A percentile compares a stretch with the other conserved stretches of the same genome.
These are phyloP conservation scores for Polietes domitor DNA, from an alignment of 2,888 invertebrate species.

Conservation along the genomic window DNA sequence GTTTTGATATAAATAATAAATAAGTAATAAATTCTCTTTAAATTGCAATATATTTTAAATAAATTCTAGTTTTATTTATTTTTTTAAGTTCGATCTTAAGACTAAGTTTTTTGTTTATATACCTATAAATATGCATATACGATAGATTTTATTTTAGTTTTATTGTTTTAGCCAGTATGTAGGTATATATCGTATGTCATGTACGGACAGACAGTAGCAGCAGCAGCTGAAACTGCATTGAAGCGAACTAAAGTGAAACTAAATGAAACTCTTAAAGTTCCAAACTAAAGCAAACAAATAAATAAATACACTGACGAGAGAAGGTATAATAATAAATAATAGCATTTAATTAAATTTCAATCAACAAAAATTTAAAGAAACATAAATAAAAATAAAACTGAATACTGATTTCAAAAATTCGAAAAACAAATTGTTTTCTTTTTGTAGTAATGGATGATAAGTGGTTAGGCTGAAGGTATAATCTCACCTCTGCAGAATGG, in stretches of 20 bases:
- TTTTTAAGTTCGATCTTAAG: not conserved
- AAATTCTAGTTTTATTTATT: not conserved
- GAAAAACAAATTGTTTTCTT: slow-evolving; percentile 51
- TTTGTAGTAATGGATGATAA: not conserved
- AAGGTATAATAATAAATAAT: slow-evolving; percentile 57
- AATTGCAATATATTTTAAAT: slow-evolving; percentile 37
- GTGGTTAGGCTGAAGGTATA: too few relatives aligned
- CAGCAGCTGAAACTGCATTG: slow-evolving; percentile 24
- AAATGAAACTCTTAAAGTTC: slow-evolving; percentile 72
- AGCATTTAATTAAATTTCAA: slow-evolving; percentile 68
- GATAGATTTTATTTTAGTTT: slow-evolving; percentile 1
- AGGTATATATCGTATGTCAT: not conserved
- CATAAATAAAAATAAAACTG: slow-evolving; percentile 37
- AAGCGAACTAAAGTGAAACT: slow-evolving; percentile 60
- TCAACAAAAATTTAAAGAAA: slow-evolving; percentile 62
- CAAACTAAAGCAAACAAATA: slow-evolving; percentile 68
- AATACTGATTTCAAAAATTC: slow-evolving; percentile 44
- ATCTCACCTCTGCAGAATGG: too few relatives aligned
- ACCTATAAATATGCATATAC: slow-evolving; percentile 1
- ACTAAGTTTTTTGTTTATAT: slow-evolving; percentile 13
- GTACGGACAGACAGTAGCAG: slow-evolving; percentile 7
- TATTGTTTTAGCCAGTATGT: not conserved
- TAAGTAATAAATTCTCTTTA: slow-evolving; percentile 12
- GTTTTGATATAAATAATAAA: too few relatives aligned
- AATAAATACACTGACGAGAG: slow-evolving; percentile 30